phyloP scores from a whole-genome alignment of 2,797 vertebrate genomes.

The Myiothlypis coronata region DNA sequence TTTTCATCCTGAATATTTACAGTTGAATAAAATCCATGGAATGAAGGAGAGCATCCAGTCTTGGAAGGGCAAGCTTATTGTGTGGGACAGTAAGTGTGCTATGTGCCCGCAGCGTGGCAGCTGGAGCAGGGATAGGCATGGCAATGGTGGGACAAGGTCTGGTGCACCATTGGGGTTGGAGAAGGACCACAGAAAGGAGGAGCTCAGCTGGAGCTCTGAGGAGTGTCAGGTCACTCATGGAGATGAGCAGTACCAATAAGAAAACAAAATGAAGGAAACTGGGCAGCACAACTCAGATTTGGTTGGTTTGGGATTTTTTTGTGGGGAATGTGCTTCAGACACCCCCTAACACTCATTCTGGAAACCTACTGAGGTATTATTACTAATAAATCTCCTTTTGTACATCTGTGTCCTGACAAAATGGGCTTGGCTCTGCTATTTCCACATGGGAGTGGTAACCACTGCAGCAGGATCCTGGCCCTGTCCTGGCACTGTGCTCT shows the following conservation, averaged over 20 bases:
- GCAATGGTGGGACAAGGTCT: background rate
- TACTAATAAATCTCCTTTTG: background rate
- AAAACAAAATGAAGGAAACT: background rate
- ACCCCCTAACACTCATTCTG: background rate
- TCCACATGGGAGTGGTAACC: background rate
- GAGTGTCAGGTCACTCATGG: background rate
- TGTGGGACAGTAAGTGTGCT: background rate
- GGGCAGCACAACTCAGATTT: accelerated
- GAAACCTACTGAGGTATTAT: background rate
- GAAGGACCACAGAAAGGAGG: background rate
- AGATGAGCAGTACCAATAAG: accelerated
- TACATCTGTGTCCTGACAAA: background rate
- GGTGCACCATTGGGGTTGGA: background rate
- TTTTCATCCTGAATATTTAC: background rate
- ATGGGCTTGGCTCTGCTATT: background rate
- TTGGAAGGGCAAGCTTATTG: background rate
- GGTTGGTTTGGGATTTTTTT: background rate
- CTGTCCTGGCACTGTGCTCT: accelerated
- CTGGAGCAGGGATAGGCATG: background rate
- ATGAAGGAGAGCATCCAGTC: background rate
- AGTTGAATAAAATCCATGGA: background rate
- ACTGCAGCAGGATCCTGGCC: background rate
- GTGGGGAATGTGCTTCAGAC: background rate
- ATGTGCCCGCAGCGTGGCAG: background rate
- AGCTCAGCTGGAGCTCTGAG: background rate